Base-by-base conservation (phyloP, 1,140 invertebrate genomes). In the Parapsyche elsis region DNA sequence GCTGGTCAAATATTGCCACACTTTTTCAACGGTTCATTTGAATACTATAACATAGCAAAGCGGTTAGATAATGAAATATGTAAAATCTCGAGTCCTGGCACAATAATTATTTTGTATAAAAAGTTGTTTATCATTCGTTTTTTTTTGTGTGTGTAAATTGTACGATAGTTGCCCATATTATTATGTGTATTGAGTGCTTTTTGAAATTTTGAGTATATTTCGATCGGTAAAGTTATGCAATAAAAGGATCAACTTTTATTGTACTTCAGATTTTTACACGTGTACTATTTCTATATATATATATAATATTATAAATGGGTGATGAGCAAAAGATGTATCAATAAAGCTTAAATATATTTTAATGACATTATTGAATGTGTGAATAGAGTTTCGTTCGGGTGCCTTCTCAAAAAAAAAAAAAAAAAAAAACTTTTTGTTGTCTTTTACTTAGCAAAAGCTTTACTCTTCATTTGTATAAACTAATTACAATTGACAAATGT, bases 1-100 rank as follows among this genome's bases (percentile, higher is more conserved):
- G 81, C 79, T 75, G 81, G 81, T 67, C 81, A 82, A 82, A 82
- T 82, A 82, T 80, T 24, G 24, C 24, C 12, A 24, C 64, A 67
- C 24, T 38, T 38, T 4, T 38, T 38, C 30, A 38, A 38, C 30
- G 30, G 30, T 38, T 38, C 30, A 53, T 53, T 12, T 53, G 49
- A 14, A 53, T 53, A 53, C 16, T 5, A 5, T 14, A 53, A 53
- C 12, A 46, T 46, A 46, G 12, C n/a, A 61, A 61, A 61, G n/a
- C 21, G 16, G 7, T 61, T n/a, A 61, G 21, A 61, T 9, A 61
- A 16, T 7, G 12, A 67, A 19, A 67, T 7, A 30, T 67, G 16
- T 16, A 46, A 46, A 46, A 46, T 12, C 12, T 12, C 49, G 16
- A 53, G 64, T 67, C 64, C 64, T 23, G 64, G 64, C 64, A 67